A percentile compares a stretch with the other conserved stretches of the same genome.
Evolutionary conservation across 2,113 vertebrate species (phyloP).

Genomic region (Laticauda colubrina): DNA sequence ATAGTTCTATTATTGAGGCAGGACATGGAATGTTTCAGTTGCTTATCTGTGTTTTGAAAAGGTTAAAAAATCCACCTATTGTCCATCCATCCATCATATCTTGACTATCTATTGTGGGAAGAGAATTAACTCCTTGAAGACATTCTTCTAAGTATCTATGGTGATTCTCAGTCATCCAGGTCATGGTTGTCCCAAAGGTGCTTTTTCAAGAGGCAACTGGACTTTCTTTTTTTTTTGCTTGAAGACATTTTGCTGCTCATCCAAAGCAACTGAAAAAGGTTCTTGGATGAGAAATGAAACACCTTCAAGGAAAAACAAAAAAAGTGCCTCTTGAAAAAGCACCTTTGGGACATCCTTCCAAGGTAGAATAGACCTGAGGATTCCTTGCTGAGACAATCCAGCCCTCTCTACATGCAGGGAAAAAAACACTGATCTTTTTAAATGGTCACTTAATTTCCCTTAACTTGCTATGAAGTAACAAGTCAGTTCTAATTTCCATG

Average conservation of each 20-base stretch:
- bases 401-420: background rate
- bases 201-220: no score
- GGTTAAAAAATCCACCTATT: background rate
- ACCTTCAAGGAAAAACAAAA: background rate
- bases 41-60: background rate
- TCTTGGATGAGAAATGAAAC: background rate
- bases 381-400: no score
- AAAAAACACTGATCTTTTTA: background rate
- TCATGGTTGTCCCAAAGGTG: no score
- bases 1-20: background rate
- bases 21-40: background rate
- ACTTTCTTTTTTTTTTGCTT: no score
- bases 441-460: background rate
- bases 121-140: background rate
- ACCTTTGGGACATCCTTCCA: background rate
- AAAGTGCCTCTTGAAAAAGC: background rate
- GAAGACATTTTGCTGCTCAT: no score
- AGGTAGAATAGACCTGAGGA: no score
- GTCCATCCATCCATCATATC: background rate
- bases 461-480: background rate
- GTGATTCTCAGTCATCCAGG: no score
- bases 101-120: background rate
- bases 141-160: background rate
- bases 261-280: background rate
- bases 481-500: background rate